Percentiles rank a stretch among this genome's conserved stretches.
Conservation (phyloP, 2,797 vertebrate species). For the Neoniphon sammara region DNA sequence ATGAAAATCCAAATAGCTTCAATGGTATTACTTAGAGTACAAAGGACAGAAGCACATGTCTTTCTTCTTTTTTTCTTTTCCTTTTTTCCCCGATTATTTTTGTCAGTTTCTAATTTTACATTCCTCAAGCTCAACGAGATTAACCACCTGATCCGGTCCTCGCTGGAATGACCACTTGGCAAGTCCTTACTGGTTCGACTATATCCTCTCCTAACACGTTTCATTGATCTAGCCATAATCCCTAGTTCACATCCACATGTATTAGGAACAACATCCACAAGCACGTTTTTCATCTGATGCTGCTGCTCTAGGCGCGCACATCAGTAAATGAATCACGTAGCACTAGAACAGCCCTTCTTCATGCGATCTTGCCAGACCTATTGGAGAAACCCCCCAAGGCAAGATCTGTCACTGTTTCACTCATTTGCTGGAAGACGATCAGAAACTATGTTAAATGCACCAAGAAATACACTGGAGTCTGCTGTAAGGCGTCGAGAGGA, state of each 20-base stretch:
- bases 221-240: constrained; percentile 68
- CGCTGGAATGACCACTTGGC: constrained; percentile 66
- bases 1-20: constrained; percentile 39
- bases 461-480: constrained; percentile 67
- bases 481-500: constrained; percentile 75
- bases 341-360: constrained; percentile 84
- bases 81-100: constrained; percentile 14
- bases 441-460: constrained; percentile 82
- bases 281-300: constrained; percentile 70
- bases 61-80: constrained; percentile 17
- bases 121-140: constrained; percentile 18
- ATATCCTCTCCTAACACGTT: constrained; percentile 60
- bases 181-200: constrained; percentile 45
- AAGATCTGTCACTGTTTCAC: constrained; percentile 81
- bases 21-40: constrained; percentile 35
- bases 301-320: constrained; percentile 77
- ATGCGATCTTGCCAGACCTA: constrained; percentile 83
- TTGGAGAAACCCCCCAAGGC: constrained; percentile 74
- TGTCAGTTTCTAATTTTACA: constrained; percentile 54
- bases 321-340: constrained; percentile 86
- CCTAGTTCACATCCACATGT: constrained; percentile 72
- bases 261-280: constrained; percentile 73
- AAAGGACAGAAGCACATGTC: constrained; percentile 10
- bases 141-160: constrained; percentile 45
- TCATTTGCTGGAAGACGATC: constrained; percentile 81